phyloP scores from a whole-genome alignment of 2,113 vertebrate species.

The Tichodroma muraria region DNA sequence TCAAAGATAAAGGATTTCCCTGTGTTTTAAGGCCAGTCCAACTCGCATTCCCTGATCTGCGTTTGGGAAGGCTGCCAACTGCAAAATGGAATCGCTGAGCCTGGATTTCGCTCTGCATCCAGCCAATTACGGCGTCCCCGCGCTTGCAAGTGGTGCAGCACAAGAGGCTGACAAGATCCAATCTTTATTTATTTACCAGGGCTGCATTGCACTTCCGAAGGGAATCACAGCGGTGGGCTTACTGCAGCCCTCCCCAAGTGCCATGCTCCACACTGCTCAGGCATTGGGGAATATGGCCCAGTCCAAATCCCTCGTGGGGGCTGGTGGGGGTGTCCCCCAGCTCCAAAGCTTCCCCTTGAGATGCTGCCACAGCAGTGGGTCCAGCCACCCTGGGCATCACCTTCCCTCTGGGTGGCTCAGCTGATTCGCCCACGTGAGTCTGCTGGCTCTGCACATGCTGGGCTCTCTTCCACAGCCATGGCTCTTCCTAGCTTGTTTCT shows the following conservation, averaged over 20 bases:
- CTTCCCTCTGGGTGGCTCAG: fast-evolving
- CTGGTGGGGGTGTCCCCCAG: background rate
- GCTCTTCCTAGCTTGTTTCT: background rate
- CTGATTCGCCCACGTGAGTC: fast-evolving
- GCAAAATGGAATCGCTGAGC: conserved; percentile 56
- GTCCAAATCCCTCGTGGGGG: fast-evolving
- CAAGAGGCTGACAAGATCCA: background rate
- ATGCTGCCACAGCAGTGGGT: fast-evolving
- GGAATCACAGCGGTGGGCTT: background rate
- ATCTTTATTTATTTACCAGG: conserved; percentile 6
- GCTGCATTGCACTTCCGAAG: background rate
- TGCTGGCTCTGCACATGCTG: background rate
- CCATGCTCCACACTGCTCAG: fast-evolving
- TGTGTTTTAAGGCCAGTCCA: conserved; percentile 2
- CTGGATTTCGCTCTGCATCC: conserved; percentile 39
- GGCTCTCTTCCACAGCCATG: background rate
- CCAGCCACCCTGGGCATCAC: background rate
- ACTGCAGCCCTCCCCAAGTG: background rate
- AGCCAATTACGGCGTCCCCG: background rate
- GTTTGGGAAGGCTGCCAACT: conserved; percentile 55
- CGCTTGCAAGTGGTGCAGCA: background rate
- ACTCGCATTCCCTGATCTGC: background rate
- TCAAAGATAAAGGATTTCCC: conserved; percentile 25
- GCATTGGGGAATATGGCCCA: fast-evolving
- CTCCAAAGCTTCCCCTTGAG: fast-evolving